Evolutionary conservation across 2,888 invertebrate genomes (phyloP).

Genomic region (Dioctria linearis): DNA sequence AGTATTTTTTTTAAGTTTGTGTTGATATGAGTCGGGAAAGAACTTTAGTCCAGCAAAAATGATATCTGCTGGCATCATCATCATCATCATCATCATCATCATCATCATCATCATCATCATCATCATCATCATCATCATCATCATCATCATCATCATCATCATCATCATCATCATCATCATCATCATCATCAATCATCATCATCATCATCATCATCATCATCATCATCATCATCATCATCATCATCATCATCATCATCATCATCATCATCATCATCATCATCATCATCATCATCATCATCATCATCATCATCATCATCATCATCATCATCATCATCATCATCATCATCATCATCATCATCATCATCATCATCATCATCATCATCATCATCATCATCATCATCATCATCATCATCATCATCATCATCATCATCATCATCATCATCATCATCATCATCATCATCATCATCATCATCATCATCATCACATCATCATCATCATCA

Average conservation of each 20-base stretch:
- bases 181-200: conserved; percentile 33
- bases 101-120: conserved; percentile 46
- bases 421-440: conserved; percentile 47
- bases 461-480: conserved; percentile 35
- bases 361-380: conserved; percentile 46
- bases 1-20: too few relatives aligned
- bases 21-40: too few relatives aligned
- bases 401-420: conserved; percentile 45
- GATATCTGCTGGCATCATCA: too few relatives aligned
- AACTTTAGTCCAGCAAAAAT: too few relatives aligned
- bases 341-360: conserved; percentile 28
- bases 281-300: conserved; percentile 49
- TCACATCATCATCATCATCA: conserved; percentile 39
- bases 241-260: conserved; percentile 45
- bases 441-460: conserved; percentile 45
- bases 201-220: conserved; percentile 43
- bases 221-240: conserved; percentile 44
- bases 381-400: conserved; percentile 43
- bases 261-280: conserved; percentile 17
- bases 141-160: conserved; percentile 40
- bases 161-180: conserved; percentile 47
- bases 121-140: conserved; percentile 45
- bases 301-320: conserved; percentile 47
- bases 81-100: conserved; percentile 36
- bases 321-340: conserved; percentile 11